Percentiles rank a stretch among this genome's conserved stretches.
Conservation (phyloP, 2,797 vertebrate species). For the Cetoscarus ocellatus region DNA sequence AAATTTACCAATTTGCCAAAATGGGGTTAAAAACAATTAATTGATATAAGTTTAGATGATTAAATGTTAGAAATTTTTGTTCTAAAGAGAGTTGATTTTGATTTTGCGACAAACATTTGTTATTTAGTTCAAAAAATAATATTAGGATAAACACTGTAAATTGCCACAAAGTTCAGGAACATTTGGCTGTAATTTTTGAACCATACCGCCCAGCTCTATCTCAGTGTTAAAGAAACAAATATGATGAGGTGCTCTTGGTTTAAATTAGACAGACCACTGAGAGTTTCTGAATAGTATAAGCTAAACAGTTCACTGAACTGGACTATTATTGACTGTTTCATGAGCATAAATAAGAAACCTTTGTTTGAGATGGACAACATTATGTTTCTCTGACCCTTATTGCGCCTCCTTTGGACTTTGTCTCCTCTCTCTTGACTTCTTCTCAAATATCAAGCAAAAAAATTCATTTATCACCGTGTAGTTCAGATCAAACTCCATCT, state of each 20-base stretch:
- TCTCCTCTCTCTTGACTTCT: background rate
- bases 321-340: slow-evolving; percentile 16
- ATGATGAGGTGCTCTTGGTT: slow-evolving; percentile 12
- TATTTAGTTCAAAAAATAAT: too few relatives aligned
- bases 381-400: background rate
- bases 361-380: slow-evolving; percentile 2
- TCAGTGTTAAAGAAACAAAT: slow-evolving; percentile 26
- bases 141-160: too few relatives aligned
- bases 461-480: background rate
- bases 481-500: slow-evolving; percentile 20
- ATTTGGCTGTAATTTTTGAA: too few relatives aligned
- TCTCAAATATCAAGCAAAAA: slow-evolving; percentile 2
- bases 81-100: too few relatives aligned
- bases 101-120: too few relatives aligned
- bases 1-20: too few relatives aligned
- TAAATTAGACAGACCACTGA: slow-evolving; percentile 6
- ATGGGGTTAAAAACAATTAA: too few relatives aligned
- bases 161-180: too few relatives aligned
- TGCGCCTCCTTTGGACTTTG: background rate
- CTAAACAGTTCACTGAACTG: background rate
- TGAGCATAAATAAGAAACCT: background rate
- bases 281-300: slow-evolving; percentile 2
- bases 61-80: too few relatives aligned
- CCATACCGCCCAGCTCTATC: too few relatives aligned
- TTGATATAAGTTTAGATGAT: too few relatives aligned